Conservation (phyloP, 2,888 invertebrate species). For the Drosophila recens region DNA sequence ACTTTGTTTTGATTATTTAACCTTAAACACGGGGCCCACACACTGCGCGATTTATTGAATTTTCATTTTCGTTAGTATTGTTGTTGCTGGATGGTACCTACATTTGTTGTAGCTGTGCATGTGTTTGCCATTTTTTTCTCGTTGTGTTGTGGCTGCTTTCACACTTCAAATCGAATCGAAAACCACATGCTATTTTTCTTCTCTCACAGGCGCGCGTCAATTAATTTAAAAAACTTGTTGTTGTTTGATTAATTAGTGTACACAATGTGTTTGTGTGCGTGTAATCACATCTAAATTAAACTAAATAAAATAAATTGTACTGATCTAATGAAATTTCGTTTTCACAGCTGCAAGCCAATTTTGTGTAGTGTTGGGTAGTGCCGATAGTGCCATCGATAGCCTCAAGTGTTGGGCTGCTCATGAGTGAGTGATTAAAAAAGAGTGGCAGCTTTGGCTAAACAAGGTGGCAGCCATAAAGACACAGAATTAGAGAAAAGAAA, state of each 20-base stretch:
- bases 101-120: conserved; percentile 71
- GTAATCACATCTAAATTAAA: conserved; percentile 55
- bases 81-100: conserved; percentile 65
- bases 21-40: conserved; percentile 50
- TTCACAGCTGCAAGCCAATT: conserved; percentile 59
- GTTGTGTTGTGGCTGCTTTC: conserved; percentile 70
- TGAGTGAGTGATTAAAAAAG: too few species aligned
- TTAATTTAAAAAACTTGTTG: conserved; percentile 35
- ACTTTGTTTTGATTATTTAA: conserved; percentile 52
- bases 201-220: conserved; percentile 48
- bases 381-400: too few species aligned
- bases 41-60: conserved; percentile 75
- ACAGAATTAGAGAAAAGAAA: too few species aligned
- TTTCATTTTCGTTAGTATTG: conserved; percentile 64
- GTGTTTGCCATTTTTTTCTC: conserved; percentile 78
- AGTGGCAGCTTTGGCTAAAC: too few species aligned
- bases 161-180: conserved; percentile 55
- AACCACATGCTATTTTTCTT: conserved; percentile 63
- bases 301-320: conserved; percentile 45
- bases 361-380: too few species aligned
- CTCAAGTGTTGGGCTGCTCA: too few species aligned
- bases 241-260: conserved; percentile 49
- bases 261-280: conserved; percentile 45
- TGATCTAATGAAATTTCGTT: conserved; percentile 40
- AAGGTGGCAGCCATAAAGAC: too few species aligned